Base-by-base conservation (phyloP, 1,140 invertebrate genomes). In the Ptiloglossa arizonensis region DNA sequence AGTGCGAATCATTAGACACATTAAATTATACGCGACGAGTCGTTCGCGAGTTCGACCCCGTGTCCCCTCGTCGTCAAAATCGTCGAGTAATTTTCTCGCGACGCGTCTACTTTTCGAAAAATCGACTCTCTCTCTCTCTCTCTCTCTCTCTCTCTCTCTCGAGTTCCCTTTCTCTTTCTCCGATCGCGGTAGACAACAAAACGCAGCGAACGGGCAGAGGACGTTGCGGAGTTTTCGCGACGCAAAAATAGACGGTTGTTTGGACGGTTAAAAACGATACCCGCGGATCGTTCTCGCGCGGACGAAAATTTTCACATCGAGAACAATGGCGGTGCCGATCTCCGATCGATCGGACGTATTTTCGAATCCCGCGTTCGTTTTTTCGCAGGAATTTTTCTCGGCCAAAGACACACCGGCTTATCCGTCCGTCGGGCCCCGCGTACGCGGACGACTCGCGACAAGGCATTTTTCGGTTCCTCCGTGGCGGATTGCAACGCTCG, bases 1-100 rank as follows among this genome's bases (percentile, higher is more conserved):
- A 82, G 74, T 81, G 83, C 83, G 80, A 89, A 89, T 87, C 86
- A 86, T 89, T 87, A 87, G 85, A 84, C 84, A 87, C 86, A 86
- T 90, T 89, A 88, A 88, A 87, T 81, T 87, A 82, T 81, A 75
- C 81, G 64, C 71, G 57, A 56, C 50, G 67, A 48, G 63, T 57
- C 46, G 69, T 66, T 62, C 67, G 60, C 54, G 76, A 68, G 52
- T 72, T 50, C 71, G 77, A 67, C 78, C 52, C 64, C 35, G 52
- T 35, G n/a, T n/a, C n/a, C n/a, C n/a, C n/a, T n/a, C n/a, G n/a
- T n/a, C n/a, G n/a, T n/a, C n/a, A n/a, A n/a, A n/a, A n/a, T n/a
- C n/a, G n/a, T n/a, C n/a, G n/a, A n/a, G n/a, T n/a, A n/a, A 57
- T 63, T 56, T 64, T 80, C 66, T 70, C 38, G 48, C 46, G 44